Percentiles rank a stretch among this genome's conserved stretches.
Conservation (phyloP, 2,113 vertebrate genomes). For the Lynx canadensis region DNA sequence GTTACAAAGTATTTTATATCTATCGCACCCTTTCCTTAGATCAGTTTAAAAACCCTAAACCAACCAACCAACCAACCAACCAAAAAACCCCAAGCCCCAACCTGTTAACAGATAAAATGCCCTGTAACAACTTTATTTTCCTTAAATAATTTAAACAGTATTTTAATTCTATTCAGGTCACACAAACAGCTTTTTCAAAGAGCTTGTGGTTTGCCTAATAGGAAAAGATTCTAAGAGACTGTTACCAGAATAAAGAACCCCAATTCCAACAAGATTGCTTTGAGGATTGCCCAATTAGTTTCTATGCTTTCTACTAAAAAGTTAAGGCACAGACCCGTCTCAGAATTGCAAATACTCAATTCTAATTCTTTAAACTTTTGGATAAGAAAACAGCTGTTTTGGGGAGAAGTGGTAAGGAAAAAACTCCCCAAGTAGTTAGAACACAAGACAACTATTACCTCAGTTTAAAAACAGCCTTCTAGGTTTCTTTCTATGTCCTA, state of each 20-base stretch:
- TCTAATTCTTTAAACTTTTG: constrained; percentile 17
- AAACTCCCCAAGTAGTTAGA: not conserved
- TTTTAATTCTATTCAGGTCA: constrained; percentile 26
- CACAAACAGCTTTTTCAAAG: constrained; percentile 43
- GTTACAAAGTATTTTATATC: not conserved
- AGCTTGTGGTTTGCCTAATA: not conserved
- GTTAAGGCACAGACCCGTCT: not conserved
- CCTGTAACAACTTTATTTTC: not conserved
- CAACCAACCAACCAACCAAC: not conserved
- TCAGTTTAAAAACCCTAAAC: not conserved
- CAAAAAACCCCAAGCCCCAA: not conserved
- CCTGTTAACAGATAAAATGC: constrained; percentile 18
- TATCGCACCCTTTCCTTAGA: not conserved
- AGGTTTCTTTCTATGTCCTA: not conserved
- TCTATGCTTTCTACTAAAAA: not conserved
- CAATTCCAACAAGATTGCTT: not conserved
- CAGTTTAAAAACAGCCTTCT: not conserved
- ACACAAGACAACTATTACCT: not conserved
- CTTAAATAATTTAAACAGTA: not conserved
- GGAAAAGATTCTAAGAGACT: not conserved
- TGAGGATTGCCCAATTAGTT: not conserved
- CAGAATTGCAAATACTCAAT: not conserved
- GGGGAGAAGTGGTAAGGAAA: not conserved
- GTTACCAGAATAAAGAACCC: not conserved
- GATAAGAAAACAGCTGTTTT: constrained; percentile 31